These are phyloP conservation scores for Heliconius hewitsoni DNA, from an alignment of 1,140 invertebrate genomes.

Conservation along the genomic window DNA sequence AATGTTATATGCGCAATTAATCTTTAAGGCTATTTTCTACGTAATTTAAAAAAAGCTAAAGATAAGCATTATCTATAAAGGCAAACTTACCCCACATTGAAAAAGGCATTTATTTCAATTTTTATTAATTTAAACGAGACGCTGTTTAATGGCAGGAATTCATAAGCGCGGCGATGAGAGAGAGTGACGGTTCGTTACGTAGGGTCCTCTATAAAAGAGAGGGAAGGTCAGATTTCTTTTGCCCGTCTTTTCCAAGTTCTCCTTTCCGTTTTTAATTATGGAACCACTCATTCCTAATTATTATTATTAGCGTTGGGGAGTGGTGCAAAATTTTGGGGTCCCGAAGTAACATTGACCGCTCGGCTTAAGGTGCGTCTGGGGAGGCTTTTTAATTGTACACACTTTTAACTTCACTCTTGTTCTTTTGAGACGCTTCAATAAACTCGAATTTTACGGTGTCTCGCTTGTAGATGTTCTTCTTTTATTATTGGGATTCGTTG, in stretches of 20 bases:
- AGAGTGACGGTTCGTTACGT: constrained; percentile 36
- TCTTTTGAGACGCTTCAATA: constrained; percentile 78
- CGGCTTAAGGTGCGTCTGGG: constrained; percentile 68
- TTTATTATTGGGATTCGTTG: constrained; percentile 52
- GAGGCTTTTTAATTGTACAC: constrained; percentile 77
- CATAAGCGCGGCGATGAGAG: constrained; percentile 47
- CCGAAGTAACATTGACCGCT: constrained; percentile 76
- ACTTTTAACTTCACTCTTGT: constrained; percentile 77
- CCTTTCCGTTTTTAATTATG: constrained; percentile 83
- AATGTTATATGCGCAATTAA: neutral
- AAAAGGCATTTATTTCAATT: constrained; percentile 57
- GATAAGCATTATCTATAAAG: neutral
- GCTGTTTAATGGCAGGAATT: constrained; percentile 61
- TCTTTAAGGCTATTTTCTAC: neutral
- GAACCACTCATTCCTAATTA: constrained; percentile 83
- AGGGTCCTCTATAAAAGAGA: constrained; percentile 39
- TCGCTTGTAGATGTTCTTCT: constrained; percentile 54
- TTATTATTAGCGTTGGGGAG: constrained; percentile 81
- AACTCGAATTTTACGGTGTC: constrained; percentile 74
- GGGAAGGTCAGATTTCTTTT: constrained; percentile 58
- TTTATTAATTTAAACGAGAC: constrained; percentile 70
- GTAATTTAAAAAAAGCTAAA: neutral
- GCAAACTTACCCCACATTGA: constrained; percentile 24
- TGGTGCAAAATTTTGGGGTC: constrained; percentile 79
- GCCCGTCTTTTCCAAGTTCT: constrained; percentile 73